Base-by-base conservation (phyloP, 2,888 invertebrate genomes). In the Mimas tiliae region DNA sequence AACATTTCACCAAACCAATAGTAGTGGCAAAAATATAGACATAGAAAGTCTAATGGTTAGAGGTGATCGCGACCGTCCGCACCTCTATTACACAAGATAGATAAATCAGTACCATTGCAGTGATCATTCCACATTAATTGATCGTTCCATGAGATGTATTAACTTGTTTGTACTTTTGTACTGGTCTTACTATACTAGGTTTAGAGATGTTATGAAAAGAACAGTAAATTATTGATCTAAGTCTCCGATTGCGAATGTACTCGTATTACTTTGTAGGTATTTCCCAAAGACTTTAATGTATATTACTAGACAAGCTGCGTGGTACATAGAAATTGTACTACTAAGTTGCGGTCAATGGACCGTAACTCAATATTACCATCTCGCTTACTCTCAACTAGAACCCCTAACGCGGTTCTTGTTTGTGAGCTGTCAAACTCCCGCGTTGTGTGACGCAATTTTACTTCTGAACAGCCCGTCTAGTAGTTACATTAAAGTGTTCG, bases 121-220 rank as follows among this genome's bases (percentile, higher is more conserved):
- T 72, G 70, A 74, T 73, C 74, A 74, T 72, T 78, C 72, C 58
- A 45, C 68, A 63, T 73, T 76, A 75, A 80, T 78, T 81, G 73
- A 72, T 74, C 72, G 69, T 74, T 68, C 69, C 67, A 19, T n/a
- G 3, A n/a, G 53, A 64, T 27, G 53, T 16, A 47, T 52, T 19
- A 21, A 42, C 21, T 50, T 45, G 16, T 45, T 64, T 64, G 52
- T 64, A 21, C 8, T 42, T 19, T 64, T 9, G 7, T 52, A 64
- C 52, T 52, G 52, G 38, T 52, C 12, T 64, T 53, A 42, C 33
- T 53, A 16, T 33, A 16, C 51, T 53, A 11, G 19, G 38, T 11
- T 42, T 19, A 11, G 11, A 9, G 16, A 50, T 50, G 55, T 38
- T 55, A 55, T 0, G 0, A 9, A 34, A 11, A 4, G 51, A n/a